Evolutionary conservation across 2,113 vertebrate genomes (phyloP).

Genomic region (Excalfactoria chinensis): DNA sequence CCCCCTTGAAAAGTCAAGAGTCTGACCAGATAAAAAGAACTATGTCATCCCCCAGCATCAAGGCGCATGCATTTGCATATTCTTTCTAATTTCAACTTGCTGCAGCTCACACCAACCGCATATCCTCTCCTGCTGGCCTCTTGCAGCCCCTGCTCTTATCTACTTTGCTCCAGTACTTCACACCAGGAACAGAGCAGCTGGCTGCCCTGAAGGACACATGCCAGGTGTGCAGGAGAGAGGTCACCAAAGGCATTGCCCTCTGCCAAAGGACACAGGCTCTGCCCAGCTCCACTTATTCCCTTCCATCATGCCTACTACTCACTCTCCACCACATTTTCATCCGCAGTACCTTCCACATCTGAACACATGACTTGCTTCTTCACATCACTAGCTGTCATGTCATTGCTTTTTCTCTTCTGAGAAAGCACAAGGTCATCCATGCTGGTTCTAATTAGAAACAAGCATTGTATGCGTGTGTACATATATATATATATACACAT

Average conservation of each 20-base stretch:
- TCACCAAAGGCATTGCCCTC: background rate
- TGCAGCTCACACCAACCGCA: background rate
- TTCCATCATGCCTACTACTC: background rate
- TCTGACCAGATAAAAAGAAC: rapidly evolving
- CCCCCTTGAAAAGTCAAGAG: slow-evolving; percentile 9
- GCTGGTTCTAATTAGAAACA: background rate
- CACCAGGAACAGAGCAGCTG: background rate
- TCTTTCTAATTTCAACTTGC: background rate
- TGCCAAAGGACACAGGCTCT: background rate
- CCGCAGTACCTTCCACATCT: background rate
- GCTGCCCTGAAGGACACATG: background rate
- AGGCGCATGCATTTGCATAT: rapidly evolving
- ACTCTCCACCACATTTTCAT: background rate
- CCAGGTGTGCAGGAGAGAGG: background rate
- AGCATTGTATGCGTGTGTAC: background rate
- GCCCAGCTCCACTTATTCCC: background rate
- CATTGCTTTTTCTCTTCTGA: background rate
- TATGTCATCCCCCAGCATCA: rapidly evolving
- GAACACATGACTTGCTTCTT: background rate
- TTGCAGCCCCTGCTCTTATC: background rate
- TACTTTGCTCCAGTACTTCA: background rate
- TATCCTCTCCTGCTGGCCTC: background rate
- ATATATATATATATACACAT: background rate
- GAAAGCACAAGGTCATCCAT: background rate
- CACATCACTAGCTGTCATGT: background rate